Percentiles rank a stretch among this genome's conserved stretches.
These are phyloP conservation scores for Cervus canadensis DNA, from an alignment of 2,113 vertebrate species.

Conservation along the genomic window DNA sequence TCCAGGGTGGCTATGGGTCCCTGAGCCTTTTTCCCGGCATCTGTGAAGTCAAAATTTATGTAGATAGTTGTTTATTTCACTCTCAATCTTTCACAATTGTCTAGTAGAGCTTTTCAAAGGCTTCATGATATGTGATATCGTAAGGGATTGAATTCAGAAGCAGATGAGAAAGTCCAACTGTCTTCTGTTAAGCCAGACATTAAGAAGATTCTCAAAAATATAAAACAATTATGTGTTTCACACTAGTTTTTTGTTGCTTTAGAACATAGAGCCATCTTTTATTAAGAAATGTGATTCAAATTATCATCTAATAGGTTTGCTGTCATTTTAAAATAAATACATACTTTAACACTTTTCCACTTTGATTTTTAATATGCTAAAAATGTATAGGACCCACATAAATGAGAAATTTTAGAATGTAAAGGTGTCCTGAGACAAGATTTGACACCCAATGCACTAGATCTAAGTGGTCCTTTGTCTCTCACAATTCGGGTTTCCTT, in stretches of 20 bases:
- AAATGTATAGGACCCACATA: not conserved
- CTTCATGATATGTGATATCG: fast-evolving
- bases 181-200: not conserved
- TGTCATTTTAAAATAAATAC: not conserved
- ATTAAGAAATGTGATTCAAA: not conserved
- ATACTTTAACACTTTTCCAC: not conserved
- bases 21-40: not conserved
- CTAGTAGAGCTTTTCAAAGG: not conserved
- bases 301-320: not conserved
- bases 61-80: too few relatives aligned
- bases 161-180: not conserved
- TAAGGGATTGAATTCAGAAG: not conserved
- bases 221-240: fast-evolving
- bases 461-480: not conserved
- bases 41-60: too few relatives aligned
- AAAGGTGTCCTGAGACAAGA: not conserved
- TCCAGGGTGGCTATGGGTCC: fast-evolving
- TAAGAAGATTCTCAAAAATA: not conserved
- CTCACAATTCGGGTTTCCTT: not conserved
- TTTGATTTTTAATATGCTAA: not conserved
- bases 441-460: fast-evolving
- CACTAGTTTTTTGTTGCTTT: not conserved
- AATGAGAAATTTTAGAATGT: not conserved
- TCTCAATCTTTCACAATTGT: fast-evolving
- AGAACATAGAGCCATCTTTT: not conserved